Evolutionary conservation across 2,797 vertebrate genomes (phyloP).

Genomic region (Alfaro cultratus): DNA sequence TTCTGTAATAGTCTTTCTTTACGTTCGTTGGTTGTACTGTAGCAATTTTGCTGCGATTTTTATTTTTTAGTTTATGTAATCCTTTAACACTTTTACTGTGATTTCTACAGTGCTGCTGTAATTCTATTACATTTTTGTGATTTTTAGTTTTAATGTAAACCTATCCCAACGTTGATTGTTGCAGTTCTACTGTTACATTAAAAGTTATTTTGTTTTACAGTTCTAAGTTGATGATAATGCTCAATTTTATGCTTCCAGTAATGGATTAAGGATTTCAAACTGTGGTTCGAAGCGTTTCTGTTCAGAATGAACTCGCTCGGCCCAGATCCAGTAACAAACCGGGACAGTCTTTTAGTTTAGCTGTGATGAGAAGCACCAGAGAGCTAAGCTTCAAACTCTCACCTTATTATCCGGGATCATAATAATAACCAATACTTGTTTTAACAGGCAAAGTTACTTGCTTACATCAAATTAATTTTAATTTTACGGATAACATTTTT

Average conservation of each 20-base stretch:
- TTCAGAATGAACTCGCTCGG: neutral
- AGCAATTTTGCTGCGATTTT: too few relatives aligned
- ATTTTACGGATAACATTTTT: neutral
- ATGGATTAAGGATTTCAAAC: neutral
- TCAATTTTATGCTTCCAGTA: neutral
- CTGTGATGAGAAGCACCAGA: neutral
- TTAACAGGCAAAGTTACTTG: neutral
- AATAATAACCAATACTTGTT: neutral
- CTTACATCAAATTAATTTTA: neutral
- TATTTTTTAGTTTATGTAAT: too few relatives aligned
- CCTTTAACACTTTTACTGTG: too few relatives aligned
- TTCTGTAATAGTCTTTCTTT: too few relatives aligned
- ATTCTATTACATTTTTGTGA: too few relatives aligned
- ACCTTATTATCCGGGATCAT: neutral
- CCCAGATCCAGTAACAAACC: neutral
- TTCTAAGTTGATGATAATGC: too few relatives aligned
- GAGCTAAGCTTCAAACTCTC: neutral
- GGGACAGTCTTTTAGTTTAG: neutral
- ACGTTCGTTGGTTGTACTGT: too few relatives aligned
- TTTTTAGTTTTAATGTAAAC: too few relatives aligned
- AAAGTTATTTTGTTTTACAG: too few relatives aligned
- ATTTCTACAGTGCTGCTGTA: too few relatives aligned
- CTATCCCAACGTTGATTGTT: too few relatives aligned
- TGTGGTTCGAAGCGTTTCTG: neutral
- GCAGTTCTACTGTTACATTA: too few relatives aligned